These are phyloP conservation scores for Archilochus colubris DNA, from an alignment of 2,113 vertebrate species.

Conservation along the genomic window DNA sequence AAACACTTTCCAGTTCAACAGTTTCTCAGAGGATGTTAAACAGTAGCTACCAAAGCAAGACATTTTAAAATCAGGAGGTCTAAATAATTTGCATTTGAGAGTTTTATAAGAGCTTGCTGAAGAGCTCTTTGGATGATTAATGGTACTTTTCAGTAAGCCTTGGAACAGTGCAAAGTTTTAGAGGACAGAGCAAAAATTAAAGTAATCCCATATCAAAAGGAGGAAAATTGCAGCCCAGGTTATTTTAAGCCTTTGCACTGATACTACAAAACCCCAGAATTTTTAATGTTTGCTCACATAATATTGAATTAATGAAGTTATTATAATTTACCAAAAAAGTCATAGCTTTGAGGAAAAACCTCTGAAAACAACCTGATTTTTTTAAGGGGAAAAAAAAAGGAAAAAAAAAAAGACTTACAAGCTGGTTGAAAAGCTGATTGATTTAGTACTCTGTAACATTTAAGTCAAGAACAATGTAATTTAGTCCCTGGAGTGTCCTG, in stretches of 20 bases:
- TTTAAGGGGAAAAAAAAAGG: no score
- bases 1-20: not conserved
- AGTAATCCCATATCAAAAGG: not conserved
- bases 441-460: not conserved
- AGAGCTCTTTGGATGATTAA: conserved; percentile 6
- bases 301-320: not conserved
- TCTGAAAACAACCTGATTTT: not conserved
- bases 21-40: conserved; percentile 25
- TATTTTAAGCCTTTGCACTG: not conserved
- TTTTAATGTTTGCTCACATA: not conserved
- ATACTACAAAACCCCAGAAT: not conserved
- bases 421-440: not conserved
- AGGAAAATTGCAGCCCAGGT: not conserved
- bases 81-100: conserved; percentile 1
- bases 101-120: not conserved
- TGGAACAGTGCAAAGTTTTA: not conserved
- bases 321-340: not conserved
- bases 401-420: not conserved
- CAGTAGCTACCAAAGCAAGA: conserved; percentile 16
- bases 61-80: not conserved
- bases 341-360: not conserved
- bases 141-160: not conserved
- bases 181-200: not conserved
- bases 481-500: not conserved
- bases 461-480: not conserved